A percentile compares a stretch with the other conserved stretches of the same genome.
phyloP scores from a whole-genome alignment of 2,888 invertebrate species.

The Caenorhabditis sp. region DNA sequence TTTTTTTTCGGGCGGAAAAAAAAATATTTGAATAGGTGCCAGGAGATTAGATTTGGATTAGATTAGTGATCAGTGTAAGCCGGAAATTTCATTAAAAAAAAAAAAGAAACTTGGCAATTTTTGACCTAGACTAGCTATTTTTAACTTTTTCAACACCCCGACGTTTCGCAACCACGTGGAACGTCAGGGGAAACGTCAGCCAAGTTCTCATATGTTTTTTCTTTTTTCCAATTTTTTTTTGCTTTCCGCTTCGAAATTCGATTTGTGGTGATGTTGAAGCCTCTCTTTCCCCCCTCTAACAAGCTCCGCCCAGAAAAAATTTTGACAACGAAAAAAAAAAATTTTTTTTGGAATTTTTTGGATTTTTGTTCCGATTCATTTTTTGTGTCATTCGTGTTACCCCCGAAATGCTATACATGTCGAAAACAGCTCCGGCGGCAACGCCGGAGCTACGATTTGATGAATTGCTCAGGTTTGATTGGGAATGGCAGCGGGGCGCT shows the following conservation, averaged over 20 bases:
- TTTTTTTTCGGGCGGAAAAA: neutral
- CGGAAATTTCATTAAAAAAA: neutral
- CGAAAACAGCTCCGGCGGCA: conserved; percentile 45
- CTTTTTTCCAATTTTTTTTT: neutral
- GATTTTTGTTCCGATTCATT: conserved; percentile 28
- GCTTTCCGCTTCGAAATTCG: conserved; percentile 8
- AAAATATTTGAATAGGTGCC: neutral
- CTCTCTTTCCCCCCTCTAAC: no score
- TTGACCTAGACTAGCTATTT: no score
- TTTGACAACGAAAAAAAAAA: no score
- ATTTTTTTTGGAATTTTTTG: conserved; percentile 15
- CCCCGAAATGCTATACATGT: conserved; percentile 50
- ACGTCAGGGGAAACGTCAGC: no score
- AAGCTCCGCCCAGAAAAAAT: conserved; percentile 6
- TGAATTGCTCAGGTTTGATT: conserved; percentile 41
- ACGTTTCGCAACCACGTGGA: no score
- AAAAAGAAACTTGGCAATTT: neutral
- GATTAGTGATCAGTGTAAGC: neutral
- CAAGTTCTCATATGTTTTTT: no score
- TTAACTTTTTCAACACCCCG: no score
- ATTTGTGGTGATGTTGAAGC: conserved; percentile 14
- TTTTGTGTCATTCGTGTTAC: neutral
- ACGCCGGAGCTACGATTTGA: conserved; percentile 30
- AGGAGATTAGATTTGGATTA: neutral
- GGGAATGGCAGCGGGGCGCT: neutral